phyloP scores from a whole-genome alignment of 1,140 invertebrate species.

The Drosophila subobscura region DNA sequence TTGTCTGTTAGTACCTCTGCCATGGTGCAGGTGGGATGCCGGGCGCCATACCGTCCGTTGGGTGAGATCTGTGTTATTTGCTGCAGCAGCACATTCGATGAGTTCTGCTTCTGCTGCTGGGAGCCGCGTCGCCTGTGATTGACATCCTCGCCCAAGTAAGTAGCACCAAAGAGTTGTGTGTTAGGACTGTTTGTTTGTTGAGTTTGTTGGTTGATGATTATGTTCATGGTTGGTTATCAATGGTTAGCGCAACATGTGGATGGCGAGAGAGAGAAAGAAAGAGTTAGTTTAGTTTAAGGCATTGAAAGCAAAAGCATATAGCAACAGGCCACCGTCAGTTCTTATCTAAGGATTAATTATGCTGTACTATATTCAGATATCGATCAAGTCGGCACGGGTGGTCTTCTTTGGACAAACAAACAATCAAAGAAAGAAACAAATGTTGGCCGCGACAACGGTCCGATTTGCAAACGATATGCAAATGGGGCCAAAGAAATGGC shows the following conservation, averaged over 20 bases:
- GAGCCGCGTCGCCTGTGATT: conserved; percentile 51
- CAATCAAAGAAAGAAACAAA: conserved; percentile 26
- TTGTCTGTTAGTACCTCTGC: conserved; percentile 85
- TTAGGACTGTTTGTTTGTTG: conserved; percentile 71
- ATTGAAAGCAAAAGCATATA: conserved; percentile 24
- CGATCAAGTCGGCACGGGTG: conserved; percentile 19
- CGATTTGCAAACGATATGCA: conserved; percentile 78
- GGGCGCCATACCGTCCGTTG: conserved; percentile 86
- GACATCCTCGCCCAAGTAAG: conserved; percentile 75
- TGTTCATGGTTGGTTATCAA: conserved; percentile 43
- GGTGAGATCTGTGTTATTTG: conserved; percentile 80
- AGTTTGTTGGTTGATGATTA: conserved; percentile 31
- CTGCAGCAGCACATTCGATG: conserved; percentile 45
- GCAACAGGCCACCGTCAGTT: conserved; percentile 45
- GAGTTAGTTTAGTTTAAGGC: conserved; percentile 15
- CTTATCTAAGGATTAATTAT: too few relatives aligned
- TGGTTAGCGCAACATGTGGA: conserved; percentile 61
- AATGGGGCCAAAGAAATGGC: conserved; percentile 66
- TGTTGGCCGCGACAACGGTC: background rate
- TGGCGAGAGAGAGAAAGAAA: conserved; percentile 24
- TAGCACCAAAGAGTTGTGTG: conserved; percentile 82
- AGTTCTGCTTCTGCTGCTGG: conserved; percentile 32
- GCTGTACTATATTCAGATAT: background rate
- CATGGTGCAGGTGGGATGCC: conserved; percentile 87
- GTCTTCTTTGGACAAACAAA: conserved; percentile 34